Conservation (phyloP, 2,888 invertebrate genomes). For the Brenthis hecate region DNA sequence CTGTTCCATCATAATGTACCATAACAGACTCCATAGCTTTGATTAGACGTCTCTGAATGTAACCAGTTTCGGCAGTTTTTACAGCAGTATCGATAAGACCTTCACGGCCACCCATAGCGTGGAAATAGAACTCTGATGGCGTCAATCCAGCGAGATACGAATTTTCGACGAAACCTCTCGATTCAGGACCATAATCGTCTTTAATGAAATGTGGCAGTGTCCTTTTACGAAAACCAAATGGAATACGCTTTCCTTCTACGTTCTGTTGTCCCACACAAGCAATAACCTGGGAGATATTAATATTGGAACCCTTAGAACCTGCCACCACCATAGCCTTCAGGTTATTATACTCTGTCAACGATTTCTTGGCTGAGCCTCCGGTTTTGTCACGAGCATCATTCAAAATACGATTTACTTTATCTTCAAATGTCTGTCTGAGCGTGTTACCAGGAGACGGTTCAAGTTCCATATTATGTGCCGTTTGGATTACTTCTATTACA, state of each 20-base stretch:
- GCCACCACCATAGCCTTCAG: constrained; percentile 99
- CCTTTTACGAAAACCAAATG: constrained; percentile 99
- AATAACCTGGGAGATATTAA: constrained; percentile 99
- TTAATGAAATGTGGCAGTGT: constrained; percentile 99
- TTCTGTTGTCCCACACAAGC: constrained; percentile 99
- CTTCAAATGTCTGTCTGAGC: constrained; percentile 99
- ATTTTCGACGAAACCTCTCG: constrained; percentile 99
- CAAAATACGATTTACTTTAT: constrained; percentile 98
- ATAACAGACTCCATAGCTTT: constrained; percentile 99
- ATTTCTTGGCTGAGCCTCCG: constrained; percentile 99
- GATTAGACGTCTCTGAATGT: constrained; percentile 99
- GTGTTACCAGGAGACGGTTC: constrained; percentile 99
- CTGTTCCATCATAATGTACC: constrained; percentile 99
- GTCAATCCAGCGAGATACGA: constrained; percentile 99
- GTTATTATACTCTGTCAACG: constrained; percentile 99
- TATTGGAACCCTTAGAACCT: constrained; percentile 99
- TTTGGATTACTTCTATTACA: constrained; percentile 99
- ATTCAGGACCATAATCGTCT: constrained; percentile 99
- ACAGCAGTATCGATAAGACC: constrained; percentile 99
- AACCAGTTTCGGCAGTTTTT: constrained; percentile 99
- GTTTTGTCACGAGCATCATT: constrained; percentile 99
- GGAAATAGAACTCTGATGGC: constrained; percentile 99
- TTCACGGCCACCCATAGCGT: constrained; percentile 99
- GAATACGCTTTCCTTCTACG: constrained; percentile 99
- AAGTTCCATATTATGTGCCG: constrained; percentile 99